Base-by-base conservation (phyloP, 2,888 invertebrate species). In the Himalopsyche tibetana region DNA sequence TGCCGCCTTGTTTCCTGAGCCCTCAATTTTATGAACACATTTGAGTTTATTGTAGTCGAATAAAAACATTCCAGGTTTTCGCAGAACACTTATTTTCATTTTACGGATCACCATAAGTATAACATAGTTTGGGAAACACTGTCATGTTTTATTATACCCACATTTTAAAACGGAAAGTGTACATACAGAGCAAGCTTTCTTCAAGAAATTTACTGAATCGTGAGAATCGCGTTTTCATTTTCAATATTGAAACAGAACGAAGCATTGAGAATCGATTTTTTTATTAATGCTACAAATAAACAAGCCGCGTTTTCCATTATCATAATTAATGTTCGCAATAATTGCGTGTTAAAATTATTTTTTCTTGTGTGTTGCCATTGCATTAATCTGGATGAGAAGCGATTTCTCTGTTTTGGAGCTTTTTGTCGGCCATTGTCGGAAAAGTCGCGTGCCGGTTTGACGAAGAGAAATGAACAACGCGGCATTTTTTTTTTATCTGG, bases 191-290 rank as follows among this genome's bases (percentile, higher is more conserved):
- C 11, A 63, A 63, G 19, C 5, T 19, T 63, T 63, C 63, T 56
- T 63, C 63, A 63, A 63, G 8, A 19, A 63, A 63, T 19, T 19
- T 56, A n/a, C 19, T n/a, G 19, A 19, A 28, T 19, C 63, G 63
- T 63, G 63, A 63, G 63, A 63, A 63, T 12, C 19, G 63, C 51
- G 51, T 51, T 63, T 63, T 28, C 63, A 63, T 63, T 63, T 63
- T 63, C 63, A 63, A 19, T 63, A 63, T n/a, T 63, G 28, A 63
- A 63, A 28, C 63, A 63, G 9, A 63, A 63, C 19, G 11, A 63
- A 63, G 63, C n/a, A 28, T 19, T 19, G n/a, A 19, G n/a, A 63
- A 19, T 63, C 63, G 63, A 28, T 19, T 28, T 63, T 17, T 56
- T 19, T 56, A n/a, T 56, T n/a, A 56, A 17, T 8, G 56, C 56